These are phyloP conservation scores for Erebia epiphron DNA, from an alignment of 2,888 invertebrate genomes.

Conservation along the genomic window DNA sequence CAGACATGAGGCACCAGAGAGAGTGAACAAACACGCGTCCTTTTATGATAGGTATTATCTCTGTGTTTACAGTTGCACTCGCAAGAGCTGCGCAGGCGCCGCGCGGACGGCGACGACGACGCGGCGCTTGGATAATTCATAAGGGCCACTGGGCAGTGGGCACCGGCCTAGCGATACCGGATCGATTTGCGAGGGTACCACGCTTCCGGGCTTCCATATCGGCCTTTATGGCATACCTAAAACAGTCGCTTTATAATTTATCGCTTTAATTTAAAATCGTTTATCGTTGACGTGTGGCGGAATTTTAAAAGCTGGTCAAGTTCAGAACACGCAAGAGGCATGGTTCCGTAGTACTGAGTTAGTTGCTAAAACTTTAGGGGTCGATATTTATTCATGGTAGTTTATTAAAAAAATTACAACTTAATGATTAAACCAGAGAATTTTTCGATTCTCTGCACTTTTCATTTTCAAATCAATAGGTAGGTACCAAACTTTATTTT, in stretches of 20 bases:
- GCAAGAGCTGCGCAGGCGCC: constrained; percentile 59
- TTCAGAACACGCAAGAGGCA: too few relatives aligned
- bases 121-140: constrained; percentile 78
- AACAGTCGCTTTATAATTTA: constrained; percentile 52
- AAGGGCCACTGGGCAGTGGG: constrained; percentile 46
- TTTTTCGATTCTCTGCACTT: too few relatives aligned
- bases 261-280: constrained; percentile 38
- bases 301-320: constrained; percentile 31
- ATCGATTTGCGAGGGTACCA: constrained; percentile 50
- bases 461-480: too few relatives aligned
- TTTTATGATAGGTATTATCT: constrained; percentile 65
- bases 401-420: too few relatives aligned
- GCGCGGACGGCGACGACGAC: constrained; percentile 58
- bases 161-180: constrained; percentile 46
- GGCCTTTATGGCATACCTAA: constrained; percentile 53
- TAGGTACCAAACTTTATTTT: too few relatives aligned
- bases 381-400: too few relatives aligned
- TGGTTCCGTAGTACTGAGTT: too few relatives aligned
- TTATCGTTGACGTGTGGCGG: constrained; percentile 36
- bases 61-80: constrained; percentile 54
- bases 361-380: too few relatives aligned
- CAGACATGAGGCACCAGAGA: constrained; percentile 11
- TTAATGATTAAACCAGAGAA: too few relatives aligned
- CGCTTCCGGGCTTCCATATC: constrained; percentile 63
- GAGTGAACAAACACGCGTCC: constrained; percentile 22